Evolutionary conservation across 2,113 vertebrate species (phyloP).

Genomic region (Tonatia bakeri): DNA sequence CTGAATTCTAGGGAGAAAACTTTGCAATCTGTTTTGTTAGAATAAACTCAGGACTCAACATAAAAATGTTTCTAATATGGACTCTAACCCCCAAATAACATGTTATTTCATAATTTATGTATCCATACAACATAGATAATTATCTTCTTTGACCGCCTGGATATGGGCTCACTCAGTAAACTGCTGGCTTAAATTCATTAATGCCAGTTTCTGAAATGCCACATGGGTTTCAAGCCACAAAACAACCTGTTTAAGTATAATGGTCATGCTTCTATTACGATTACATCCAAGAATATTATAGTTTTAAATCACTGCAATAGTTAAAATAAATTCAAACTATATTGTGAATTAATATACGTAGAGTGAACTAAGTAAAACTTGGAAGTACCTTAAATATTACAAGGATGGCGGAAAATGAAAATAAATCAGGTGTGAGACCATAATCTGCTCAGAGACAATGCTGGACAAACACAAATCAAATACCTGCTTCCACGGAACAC

Average conservation of each 20-base stretch:
- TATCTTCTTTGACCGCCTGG: neutral
- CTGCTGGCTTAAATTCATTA: neutral
- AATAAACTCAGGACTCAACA: neutral
- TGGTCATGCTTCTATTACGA: neutral
- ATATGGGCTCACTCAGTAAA: neutral
- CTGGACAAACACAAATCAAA: slow-evolving; percentile 39
- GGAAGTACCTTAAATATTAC: neutral
- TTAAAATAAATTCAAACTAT: slow-evolving; percentile 42
- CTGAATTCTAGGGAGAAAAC: neutral
- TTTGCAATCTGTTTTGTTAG: neutral
- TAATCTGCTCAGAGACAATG: neutral
- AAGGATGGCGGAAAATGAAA: slow-evolving; percentile 21
- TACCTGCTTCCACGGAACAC: neutral
- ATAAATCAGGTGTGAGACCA: neutral
- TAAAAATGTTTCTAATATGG: neutral
- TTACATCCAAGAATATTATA: slow-evolving; percentile 11
- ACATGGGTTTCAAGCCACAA: neutral
- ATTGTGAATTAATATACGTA: slow-evolving; percentile 35
- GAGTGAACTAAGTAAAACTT: slow-evolving; percentile 14
- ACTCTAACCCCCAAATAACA: neutral
- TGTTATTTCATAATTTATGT: neutral
- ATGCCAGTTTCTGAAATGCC: neutral
- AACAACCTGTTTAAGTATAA: neutral
- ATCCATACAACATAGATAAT: neutral
- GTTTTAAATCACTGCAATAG: neutral